phyloP scores from a whole-genome alignment of 2,113 vertebrate genomes.

The Anarhynchus alexandrinus region DNA sequence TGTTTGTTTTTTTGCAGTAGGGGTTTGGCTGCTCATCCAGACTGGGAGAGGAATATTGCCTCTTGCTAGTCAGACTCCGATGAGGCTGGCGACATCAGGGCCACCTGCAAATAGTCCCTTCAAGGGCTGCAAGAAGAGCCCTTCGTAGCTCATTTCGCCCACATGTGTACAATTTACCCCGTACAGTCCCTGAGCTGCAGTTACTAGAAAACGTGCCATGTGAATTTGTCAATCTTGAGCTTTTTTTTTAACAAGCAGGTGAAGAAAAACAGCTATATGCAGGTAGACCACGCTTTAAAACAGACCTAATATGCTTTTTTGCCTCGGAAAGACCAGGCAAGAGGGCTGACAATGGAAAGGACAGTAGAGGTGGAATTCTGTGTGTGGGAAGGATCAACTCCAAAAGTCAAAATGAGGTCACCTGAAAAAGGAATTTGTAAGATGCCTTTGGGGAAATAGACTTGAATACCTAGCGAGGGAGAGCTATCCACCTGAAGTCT shows the following conservation, averaged over 20 bases:
- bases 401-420: neutral
- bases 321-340: neutral
- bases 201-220: neutral
- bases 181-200: accelerated
- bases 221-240: neutral
- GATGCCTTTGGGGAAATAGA: neutral
- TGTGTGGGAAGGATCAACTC: neutral
- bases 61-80: neutral
- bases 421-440: neutral
- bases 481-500: neutral
- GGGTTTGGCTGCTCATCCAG: neutral
- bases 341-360: neutral
- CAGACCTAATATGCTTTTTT: accelerated
- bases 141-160: neutral
- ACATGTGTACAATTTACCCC: accelerated
- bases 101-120: neutral
- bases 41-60: neutral
- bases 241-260: neutral
- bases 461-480: accelerated
- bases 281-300: neutral
- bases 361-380: neutral
- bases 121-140: neutral
- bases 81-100: neutral
- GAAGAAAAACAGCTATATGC: too few relatives aligned
- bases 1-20: neutral